A percentile compares a stretch with the other conserved stretches of the same genome.
Conservation (phyloP, 2,888 invertebrate genomes). For the Eupeodes latifasciatus region DNA sequence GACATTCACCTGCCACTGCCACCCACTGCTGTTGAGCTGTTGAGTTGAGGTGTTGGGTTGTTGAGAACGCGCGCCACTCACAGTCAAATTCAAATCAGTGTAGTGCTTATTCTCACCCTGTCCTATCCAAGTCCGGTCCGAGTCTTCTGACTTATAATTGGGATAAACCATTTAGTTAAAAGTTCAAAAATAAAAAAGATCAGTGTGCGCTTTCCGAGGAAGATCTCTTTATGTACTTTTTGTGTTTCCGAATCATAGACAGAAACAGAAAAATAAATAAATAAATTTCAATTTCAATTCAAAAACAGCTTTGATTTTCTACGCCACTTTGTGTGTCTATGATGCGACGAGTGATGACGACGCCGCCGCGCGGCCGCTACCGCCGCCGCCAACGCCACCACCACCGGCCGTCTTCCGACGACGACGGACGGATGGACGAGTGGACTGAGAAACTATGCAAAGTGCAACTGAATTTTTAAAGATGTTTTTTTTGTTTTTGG, state of each 20-base stretch:
- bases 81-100: conserved; percentile 12
- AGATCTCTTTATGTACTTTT: conserved; percentile 5
- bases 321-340: conserved; percentile 3
- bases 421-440: no score
- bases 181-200: neutral
- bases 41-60: conserved; percentile 34
- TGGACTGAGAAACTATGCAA: neutral
- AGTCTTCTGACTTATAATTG: conserved; percentile 20
- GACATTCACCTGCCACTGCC: conserved; percentile 52
- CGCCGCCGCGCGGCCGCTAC: no score
- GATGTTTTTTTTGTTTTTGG: no score
- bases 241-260: conserved; percentile 19
- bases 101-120: conserved; percentile 30
- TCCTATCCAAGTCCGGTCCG: neutral
- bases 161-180: neutral
- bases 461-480: conserved; percentile 26
- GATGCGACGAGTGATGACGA: neutral
- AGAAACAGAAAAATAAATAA: conserved; percentile 16
- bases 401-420: no score
- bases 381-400: no score
- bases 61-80: conserved; percentile 20
- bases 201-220: neutral
- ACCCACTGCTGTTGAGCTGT: conserved; percentile 50
- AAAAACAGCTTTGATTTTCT: conserved; percentile 25
- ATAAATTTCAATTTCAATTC: conserved; percentile 14